A percentile compares a stretch with the other conserved stretches of the same genome.
Conservation (phyloP, 2,888 invertebrate species). For the Dioctria rufipes region DNA sequence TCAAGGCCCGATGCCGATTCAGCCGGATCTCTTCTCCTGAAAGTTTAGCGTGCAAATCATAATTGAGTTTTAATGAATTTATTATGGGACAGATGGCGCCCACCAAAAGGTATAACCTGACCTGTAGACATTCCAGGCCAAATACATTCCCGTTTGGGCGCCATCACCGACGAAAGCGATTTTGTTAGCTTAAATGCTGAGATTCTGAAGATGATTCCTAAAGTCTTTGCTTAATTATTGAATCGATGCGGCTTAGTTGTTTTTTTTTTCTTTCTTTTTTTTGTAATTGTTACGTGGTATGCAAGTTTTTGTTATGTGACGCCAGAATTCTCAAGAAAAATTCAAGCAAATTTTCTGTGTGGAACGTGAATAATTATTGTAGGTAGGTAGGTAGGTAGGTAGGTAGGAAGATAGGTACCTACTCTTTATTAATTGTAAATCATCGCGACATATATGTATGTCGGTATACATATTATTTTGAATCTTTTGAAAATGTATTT, state of each 20-base stretch:
- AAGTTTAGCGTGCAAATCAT: conserved; percentile 42
- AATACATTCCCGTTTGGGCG: conserved; percentile 38
- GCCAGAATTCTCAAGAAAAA: neutral
- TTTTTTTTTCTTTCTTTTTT: neutral
- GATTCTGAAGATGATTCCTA: neutral
- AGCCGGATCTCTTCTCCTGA: too few relatives aligned
- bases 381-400: too few relatives aligned
- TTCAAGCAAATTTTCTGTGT: neutral
- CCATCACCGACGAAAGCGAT: conserved; percentile 18
- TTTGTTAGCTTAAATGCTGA: conserved; percentile 12
- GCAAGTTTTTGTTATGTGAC: neutral
- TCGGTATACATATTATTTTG: neutral
- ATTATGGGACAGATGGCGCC: conserved; percentile 54
- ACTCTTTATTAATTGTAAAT: too few relatives aligned
- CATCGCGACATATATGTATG: too few relatives aligned
- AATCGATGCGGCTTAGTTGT: neutral
- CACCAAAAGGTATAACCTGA: conserved; percentile 14
- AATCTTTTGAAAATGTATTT: neutral
- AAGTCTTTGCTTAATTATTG: conserved; percentile 30
- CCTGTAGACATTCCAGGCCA: conserved; percentile 41
- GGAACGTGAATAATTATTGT: too few relatives aligned
- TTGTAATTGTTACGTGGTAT: conserved; percentile 36
- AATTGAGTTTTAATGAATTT: conserved; percentile 54
- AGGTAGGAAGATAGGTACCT: too few relatives aligned
- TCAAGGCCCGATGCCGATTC: neutral